These are phyloP conservation scores for Clarias pachynema DNA, from an alignment of 2,797 vertebrate genomes.

Conservation along the genomic window DNA sequence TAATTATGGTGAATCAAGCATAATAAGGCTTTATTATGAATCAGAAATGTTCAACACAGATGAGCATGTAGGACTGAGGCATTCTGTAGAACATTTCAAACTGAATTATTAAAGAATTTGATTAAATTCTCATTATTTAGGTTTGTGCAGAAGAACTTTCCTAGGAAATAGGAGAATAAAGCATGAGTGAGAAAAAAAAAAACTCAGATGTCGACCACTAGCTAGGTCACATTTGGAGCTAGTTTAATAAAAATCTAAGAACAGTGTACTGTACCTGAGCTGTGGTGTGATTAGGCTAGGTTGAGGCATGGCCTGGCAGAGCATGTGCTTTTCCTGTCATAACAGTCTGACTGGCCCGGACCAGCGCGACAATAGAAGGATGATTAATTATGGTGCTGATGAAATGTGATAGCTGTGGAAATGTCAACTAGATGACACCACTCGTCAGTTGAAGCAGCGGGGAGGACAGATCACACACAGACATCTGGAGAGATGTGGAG, in stretches of 20 bases:
- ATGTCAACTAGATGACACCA: constrained; percentile 73
- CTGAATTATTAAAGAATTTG: neutral
- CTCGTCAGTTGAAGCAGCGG: constrained; percentile 59
- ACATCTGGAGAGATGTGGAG: constrained; percentile 65
- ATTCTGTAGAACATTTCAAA: constrained; percentile 8
- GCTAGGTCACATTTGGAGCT: neutral
- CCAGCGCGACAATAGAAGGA: constrained; percentile 66
- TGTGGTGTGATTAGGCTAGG: constrained; percentile 55
- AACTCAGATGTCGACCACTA: neutral
- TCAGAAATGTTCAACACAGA: neutral
- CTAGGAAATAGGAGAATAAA: neutral
- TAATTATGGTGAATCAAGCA: neutral
- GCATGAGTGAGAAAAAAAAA: neutral
- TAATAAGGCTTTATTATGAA: constrained; percentile 1
- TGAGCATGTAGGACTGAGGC: neutral
- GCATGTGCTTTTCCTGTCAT: constrained; percentile 45
- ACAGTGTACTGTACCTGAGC: constrained; percentile 28
- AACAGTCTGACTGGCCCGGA: constrained; percentile 61
- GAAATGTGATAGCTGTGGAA: constrained; percentile 73
- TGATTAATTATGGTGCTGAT: constrained; percentile 79
- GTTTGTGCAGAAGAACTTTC: neutral
- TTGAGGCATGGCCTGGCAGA: constrained; percentile 62
- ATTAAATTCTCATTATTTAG: constrained; percentile 12
- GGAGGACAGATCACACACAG: constrained; percentile 59
- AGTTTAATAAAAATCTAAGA: constrained; percentile 28